Base-by-base conservation (phyloP, 2,113 vertebrate species). In the Octodon degus region DNA sequence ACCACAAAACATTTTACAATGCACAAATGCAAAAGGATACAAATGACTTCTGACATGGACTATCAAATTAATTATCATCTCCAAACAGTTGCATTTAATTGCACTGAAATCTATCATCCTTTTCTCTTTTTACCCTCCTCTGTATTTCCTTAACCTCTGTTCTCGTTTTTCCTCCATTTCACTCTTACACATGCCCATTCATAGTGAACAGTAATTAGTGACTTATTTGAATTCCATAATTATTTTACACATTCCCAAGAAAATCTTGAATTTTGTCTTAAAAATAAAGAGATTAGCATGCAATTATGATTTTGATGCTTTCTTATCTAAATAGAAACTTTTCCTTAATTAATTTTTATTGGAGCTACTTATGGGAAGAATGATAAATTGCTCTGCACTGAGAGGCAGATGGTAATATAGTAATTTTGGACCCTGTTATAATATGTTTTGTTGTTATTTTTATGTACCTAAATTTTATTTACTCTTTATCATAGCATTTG, bases 331-430 rank as follows among this genome's bases (percentile, higher is more conserved):
- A 91, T 87, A 96, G 77, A 97, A 95, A 96, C 80, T 96, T 97
- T 95, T 91, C 95, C 96, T 93, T 95, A 94, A 86, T 91, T 92
- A 96, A 96, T 90, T 40, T 37, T 95, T 58, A 90, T 13, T 76
- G 86, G 12, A 0, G 24, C 0, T 86, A 84, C 34, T 20, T 34
- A 81, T 17, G 20, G 63, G 63, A 47, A 55, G 67, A 80, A 34
- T 67, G 43, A 60, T 19, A 19, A 74, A 47, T 8, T 89, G 87
- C 4, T 90, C 37, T 93, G 63, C 60, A 91, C 22, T 20, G 11
- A 86, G 63, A 95, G n/a, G 63, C 91, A 89, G 63, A 60, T 91
- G 55, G 0, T 86, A 72, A 0, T 14, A 74, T 77, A 22, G 3
- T 72, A 8, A 68, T 55, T 94, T 85, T 5, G 19, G 65, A 55